Base-by-base conservation (phyloP, 2,797 vertebrate species). In the Lutjanus campechanus region DNA sequence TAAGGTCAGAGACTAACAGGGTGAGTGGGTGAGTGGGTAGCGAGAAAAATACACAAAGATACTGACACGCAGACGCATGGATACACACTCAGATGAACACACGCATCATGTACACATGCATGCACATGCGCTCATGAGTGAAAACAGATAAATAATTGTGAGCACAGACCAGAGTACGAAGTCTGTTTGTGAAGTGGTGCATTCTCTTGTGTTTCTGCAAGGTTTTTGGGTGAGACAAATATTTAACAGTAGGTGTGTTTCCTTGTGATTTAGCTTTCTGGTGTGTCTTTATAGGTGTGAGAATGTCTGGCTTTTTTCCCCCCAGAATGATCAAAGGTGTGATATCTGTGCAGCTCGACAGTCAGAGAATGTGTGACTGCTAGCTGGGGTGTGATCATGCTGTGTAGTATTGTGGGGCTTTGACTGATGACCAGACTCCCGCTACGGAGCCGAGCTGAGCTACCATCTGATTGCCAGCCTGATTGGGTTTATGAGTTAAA, bases 1-100 rank as follows among this genome's bases (percentile, higher is more conserved):
- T 92, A 90, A 85, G 92, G 92, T 93, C 91, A 88, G 83, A 80
- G 80, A 82, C 77, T 72, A 84, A 90, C 73, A 70, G 55, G 70
- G n/a, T 65, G 84, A 91, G 75, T 73, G 47, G 82, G 70, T 77
- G 84, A 90, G 77, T 73, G 50, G 81, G 69, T 79, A 72, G 74
- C 2, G 11, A 70, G 60, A 69, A 10, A 77, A 82, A 76, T 40
- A 78, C 69, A 79, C 60, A 66, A 75, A 74, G 43, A 82, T 56
- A 67, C 66, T 0, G 13, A 81, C 56, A 69, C 44, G 55, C 44
- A 49, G 19, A 49, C 25, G n/a, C n/a, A 43, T 6, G 44, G 49
- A 70, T 51, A 67, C 40, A 41, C 46, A 41, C 50, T 12, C 25
- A 17, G 25, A 65, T 59, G 49, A 74, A 73, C 60, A 60, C 55